Evolutionary conservation across 1,140 invertebrate species (phyloP), one percentile per base, ranked within the genome.

Genomic region (Oryctes rhinoceros): DNA sequence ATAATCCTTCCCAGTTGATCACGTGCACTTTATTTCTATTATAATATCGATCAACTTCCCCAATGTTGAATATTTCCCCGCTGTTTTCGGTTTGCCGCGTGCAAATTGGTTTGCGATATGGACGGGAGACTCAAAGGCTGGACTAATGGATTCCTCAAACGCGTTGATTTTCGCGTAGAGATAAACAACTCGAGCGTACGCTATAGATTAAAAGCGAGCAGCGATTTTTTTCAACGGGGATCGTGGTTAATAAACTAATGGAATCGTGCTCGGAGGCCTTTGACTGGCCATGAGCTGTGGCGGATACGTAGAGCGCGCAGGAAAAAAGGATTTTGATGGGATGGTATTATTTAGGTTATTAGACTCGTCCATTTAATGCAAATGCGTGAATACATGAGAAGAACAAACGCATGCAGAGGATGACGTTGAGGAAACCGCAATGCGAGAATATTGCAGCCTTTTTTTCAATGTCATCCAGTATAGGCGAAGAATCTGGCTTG

Each of bases 161-260:
- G 49, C 49, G 49, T 13, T n/a, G 49, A 53, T 53, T 53, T 53
- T 53, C 49, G 49, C 49, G 49, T 53, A 53, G 49, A 7, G 49
- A 53, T 53, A 53, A 53, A 53, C 49, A 53, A 53, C 49, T n/a
- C 49, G 49, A 53, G 13, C 49, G 49, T 53, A 53, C 24, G 24
- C n/a, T 11, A 4, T 44, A 44, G 39, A 7, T 44, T 5, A 44
- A 44, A 44, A 10, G 5, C 39, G 39, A 10, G 5, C n/a, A 13
- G 9, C 9, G 13, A 13, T 53, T 53, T 53, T 53, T 53, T n/a
- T 13, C 4, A 13, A 0, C n/a, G 13, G 6, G 11, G 1, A 15
- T 53, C 49, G 49, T 4, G 11, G 13, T 67, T 67, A 67, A 67
- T 67, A 67, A 67, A 67, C 65, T 67, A 67, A 67, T 67, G 65